Percentiles rank a stretch among this genome's conserved stretches.
Conservation (phyloP, 2,888 invertebrate genomes). For the Pollenia angustigena region DNA sequence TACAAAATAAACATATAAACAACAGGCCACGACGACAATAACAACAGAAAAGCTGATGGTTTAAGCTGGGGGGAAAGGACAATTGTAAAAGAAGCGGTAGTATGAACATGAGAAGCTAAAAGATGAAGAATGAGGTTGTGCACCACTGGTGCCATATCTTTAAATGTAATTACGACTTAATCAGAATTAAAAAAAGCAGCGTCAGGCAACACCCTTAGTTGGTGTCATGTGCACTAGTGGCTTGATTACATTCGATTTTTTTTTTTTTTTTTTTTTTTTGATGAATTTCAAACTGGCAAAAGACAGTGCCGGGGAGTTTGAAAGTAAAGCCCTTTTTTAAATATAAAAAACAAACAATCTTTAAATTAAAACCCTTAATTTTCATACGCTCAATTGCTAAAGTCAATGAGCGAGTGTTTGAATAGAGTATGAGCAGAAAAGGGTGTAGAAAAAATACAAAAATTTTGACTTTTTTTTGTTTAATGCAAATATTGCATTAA, state of each 20-base stretch:
- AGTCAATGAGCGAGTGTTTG: conserved; percentile 78
- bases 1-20: conserved; percentile 70
- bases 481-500: conserved; percentile 38
- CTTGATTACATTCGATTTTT: conserved; percentile 63
- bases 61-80: neutral
- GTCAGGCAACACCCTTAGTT: conserved; percentile 54
- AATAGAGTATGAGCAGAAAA: conserved; percentile 51
- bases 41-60: conserved; percentile 17
- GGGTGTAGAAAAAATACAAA: conserved; percentile 44
- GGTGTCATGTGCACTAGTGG: conserved; percentile 12
- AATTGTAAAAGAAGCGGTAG: conserved; percentile 5
- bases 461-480: conserved; percentile 21
- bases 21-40: conserved; percentile 59
- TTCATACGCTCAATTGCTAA: conserved; percentile 81
- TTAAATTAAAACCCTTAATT: conserved; percentile 71
- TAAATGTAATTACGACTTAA: conserved; percentile 84
- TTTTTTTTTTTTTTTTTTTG: conserved; percentile 60
- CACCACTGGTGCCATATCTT: conserved; percentile 83
- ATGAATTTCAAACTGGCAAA: conserved; percentile 47
- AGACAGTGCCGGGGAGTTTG: conserved; percentile 27
- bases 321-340: conserved; percentile 60
- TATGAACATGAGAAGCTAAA: conserved; percentile 24
- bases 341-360: conserved; percentile 57
- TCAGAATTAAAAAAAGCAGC: conserved; percentile 77
- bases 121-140: conserved; percentile 70